Percentiles rank a stretch among this genome's conserved stretches.
phyloP scores from a whole-genome alignment of 2,888 invertebrate species.

The Saturnia japonica region DNA sequence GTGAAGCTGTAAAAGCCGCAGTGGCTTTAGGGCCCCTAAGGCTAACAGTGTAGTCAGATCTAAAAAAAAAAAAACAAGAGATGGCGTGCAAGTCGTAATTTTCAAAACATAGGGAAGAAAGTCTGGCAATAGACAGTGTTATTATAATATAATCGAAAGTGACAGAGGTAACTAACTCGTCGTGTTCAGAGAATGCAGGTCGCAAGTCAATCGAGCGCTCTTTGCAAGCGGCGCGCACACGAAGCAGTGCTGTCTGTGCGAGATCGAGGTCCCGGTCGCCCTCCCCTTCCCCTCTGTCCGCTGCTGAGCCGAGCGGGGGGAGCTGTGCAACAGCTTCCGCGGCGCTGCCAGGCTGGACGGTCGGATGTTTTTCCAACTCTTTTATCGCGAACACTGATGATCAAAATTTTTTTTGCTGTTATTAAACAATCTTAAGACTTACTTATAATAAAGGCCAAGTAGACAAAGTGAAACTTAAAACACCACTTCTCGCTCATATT shows the following conservation, averaged over 20 bases:
- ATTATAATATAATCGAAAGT: no score
- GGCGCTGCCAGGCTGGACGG: slow-evolving; percentile 52
- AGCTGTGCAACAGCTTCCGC: slow-evolving; percentile 67
- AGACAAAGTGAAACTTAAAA: background rate
- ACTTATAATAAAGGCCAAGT: background rate
- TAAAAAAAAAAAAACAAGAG: no score
- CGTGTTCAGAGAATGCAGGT: slow-evolving; percentile 87
- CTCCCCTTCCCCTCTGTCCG: slow-evolving; percentile 45
- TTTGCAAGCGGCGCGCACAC: slow-evolving; percentile 83
- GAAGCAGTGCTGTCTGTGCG: slow-evolving; percentile 84
- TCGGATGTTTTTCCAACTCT: slow-evolving; percentile 86
- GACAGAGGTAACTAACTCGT: slow-evolving; percentile 74
- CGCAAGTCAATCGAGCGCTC: slow-evolving; percentile 85
- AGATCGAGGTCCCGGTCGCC: slow-evolving; percentile 62
- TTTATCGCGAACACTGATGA: slow-evolving; percentile 83
- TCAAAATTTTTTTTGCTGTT: background rate
- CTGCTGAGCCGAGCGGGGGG: slow-evolving; percentile 73
- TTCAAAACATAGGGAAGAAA: no score
- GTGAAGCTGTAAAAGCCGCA: no score
- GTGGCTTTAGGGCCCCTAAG: no score
- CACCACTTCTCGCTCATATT: no score
- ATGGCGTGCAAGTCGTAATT: no score
- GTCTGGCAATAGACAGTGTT: no score
- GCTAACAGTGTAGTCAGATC: no score
- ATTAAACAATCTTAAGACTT: background rate